Percentiles rank a stretch among this genome's conserved stretches.
These are phyloP conservation scores for Poecilia gillii DNA, from an alignment of 2,797 vertebrate genomes.

Conservation along the genomic window DNA sequence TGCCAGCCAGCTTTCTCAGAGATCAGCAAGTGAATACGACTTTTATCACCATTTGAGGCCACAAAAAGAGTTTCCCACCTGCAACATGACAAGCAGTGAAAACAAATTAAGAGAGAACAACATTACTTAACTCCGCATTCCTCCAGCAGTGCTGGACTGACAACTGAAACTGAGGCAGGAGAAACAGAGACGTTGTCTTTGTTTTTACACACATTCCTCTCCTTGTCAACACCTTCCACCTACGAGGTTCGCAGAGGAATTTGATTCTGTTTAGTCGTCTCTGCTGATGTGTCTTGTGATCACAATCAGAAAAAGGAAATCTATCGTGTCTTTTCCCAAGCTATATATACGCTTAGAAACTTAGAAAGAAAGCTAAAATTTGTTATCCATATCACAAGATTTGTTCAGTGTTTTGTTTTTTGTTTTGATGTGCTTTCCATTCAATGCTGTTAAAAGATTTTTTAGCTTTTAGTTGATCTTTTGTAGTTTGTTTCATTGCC, in stretches of 20 bases:
- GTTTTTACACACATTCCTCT: conserved; percentile 31
- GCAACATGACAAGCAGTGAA: conserved; percentile 35
- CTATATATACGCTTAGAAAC: neutral
- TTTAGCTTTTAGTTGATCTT: neutral
- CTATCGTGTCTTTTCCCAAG: neutral
- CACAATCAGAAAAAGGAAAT: neutral
- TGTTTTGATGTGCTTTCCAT: neutral
- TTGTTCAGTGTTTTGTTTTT: neutral
- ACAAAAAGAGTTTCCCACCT: conserved; percentile 31
- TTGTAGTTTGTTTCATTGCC: neutral
- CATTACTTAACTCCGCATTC: conserved; percentile 13
- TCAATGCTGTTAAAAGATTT: neutral
- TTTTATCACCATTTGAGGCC: conserved; percentile 23
- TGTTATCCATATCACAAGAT: neutral
- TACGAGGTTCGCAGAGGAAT: conserved; percentile 4
- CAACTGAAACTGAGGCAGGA: conserved; percentile 22
- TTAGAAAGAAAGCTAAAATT: neutral
- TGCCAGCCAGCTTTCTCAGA: conserved; percentile 40
- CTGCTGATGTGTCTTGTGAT: conserved; percentile 6
- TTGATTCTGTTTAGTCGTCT: conserved; percentile 6
- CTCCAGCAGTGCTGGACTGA: neutral
- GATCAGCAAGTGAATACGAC: conserved; percentile 28
- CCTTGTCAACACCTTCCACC: conserved; percentile 29
- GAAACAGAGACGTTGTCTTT: conserved; percentile 15
- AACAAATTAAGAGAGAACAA: conserved; percentile 14